Evolutionary conservation across 1,140 invertebrate species (phyloP).

Genomic region (Choristoneura fumiferana): DNA sequence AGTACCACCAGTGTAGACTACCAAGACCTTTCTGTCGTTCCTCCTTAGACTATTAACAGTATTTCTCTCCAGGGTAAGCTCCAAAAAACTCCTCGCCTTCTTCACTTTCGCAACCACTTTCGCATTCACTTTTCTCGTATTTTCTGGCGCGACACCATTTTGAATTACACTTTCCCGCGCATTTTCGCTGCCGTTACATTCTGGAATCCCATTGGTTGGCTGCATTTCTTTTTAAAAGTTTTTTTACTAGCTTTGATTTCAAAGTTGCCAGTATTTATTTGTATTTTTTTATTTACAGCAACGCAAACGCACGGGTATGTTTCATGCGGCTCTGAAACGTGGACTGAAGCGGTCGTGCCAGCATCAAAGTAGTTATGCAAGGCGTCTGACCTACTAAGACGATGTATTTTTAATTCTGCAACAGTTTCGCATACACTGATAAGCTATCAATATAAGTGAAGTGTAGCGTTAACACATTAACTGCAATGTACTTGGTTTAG

Average conservation of each 20-base stretch:
- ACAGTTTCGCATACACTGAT: conserved; percentile 14
- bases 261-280: too few species aligned
- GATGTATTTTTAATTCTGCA: not conserved
- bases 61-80: conserved; percentile 34
- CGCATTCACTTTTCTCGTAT: conserved; percentile 12
- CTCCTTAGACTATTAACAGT: conserved; percentile 38
- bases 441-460: not conserved
- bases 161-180: not conserved
- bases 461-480: not conserved
- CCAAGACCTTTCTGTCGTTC: conserved; percentile 82
- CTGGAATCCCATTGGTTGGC: not conserved
- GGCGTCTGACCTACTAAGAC: conserved; percentile 5
- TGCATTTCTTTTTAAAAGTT: conserved; percentile 1
- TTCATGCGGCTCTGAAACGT: not conserved
- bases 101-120: conserved; percentile 51
- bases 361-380: not conserved
- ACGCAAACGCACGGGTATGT: not conserved
- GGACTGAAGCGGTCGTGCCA: conserved; percentile 1
- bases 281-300: conserved; percentile 1
- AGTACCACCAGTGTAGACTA: conserved; percentile 93
- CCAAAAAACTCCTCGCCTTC: conserved; percentile 50
- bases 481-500: not conserved
- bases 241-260: not conserved
- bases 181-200: not conserved
- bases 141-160: conserved; percentile 24